Evolutionary conservation across 2,113 vertebrate species (phyloP), one percentile per base, ranked within the genome.

Genomic region (Empidonax alnorum): DNA sequence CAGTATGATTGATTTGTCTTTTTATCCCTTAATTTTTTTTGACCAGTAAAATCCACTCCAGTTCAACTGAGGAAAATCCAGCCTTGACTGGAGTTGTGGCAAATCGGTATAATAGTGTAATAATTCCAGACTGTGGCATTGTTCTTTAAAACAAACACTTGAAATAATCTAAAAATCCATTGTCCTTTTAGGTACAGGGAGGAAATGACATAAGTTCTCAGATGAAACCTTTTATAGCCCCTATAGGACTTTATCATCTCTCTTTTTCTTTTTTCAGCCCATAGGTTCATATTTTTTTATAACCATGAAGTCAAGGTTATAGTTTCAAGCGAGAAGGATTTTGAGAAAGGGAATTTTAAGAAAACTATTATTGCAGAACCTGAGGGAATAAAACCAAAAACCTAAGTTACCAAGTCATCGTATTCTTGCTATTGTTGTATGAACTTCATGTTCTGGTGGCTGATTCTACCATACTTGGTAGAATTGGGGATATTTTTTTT

Each of bases 361-460:
- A 55, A 33, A 86, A 86, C 28, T 50, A 7, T 10, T 58, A 10
- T 33, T 61, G 62, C 22, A 81, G 66, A 71, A 72, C 52, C 74
- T 13, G 13, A 61, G 44, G 5, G 2, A 6, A n/a, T 25, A 41
- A 41, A 9, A 5, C 16, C 22, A 31, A 50, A 50, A 50, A 52
- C 4, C 1, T 17, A 30, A 47, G 52, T 62, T 47, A 52, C 12
- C 12, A 47, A 65, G 30, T 59, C 22, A 39, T 5, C 0, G 0
- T 71, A 7, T 61, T 74, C 39, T 78, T 52, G 9, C 50, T 62
- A 19, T 28, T 46, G 14, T 84, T 24, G 22, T 20, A n/a, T 11
- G 61, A 66, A 35, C n/a, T 4, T 47, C 33, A 10, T 52, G 9
- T 77, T 83, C 49, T 68, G 24, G 28, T 76, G 53, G 62, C 17